Evolutionary conservation across 2,113 vertebrate species (phyloP).

Genomic region (Heterochromis multidens): DNA sequence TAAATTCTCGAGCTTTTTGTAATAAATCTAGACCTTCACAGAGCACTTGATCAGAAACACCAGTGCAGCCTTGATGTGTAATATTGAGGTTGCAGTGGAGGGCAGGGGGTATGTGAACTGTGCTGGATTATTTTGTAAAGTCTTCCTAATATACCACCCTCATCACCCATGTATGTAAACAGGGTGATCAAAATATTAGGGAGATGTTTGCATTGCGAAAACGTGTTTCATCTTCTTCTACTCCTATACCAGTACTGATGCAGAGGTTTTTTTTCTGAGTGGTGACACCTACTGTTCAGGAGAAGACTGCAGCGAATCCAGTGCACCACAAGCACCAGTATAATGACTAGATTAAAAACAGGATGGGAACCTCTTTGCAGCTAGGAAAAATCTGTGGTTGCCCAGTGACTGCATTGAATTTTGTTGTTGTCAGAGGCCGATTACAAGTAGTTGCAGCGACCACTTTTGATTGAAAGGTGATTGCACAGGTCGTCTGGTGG

Average conservation of each 20-base stretch:
- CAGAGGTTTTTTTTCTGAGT: not conserved
- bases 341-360: not conserved
- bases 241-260: not conserved
- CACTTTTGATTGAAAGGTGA: too few relatives aligned
- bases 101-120: not conserved
- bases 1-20: not conserved
- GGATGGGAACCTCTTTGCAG: not conserved
- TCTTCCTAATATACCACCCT: too few relatives aligned
- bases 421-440: too few relatives aligned
- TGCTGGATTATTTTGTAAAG: too few relatives aligned
- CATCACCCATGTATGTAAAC: too few relatives aligned
- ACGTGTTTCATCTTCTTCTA: not conserved
- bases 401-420: not conserved
- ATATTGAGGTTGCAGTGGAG: not conserved
- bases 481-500: too few relatives aligned
- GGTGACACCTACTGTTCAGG: not conserved
- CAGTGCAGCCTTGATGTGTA: not conserved
- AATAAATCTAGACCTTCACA: not conserved
- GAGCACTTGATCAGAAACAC: not conserved
- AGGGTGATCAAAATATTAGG: too few relatives aligned
- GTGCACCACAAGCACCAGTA: not conserved
- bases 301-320: not conserved
- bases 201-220: too few relatives aligned
- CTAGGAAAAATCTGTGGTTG: not conserved
- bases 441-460: too few relatives aligned